Conservation (phyloP, 35 echinoderm and acorn worm genomes). For the Holothuria glaberrima region DNA sequence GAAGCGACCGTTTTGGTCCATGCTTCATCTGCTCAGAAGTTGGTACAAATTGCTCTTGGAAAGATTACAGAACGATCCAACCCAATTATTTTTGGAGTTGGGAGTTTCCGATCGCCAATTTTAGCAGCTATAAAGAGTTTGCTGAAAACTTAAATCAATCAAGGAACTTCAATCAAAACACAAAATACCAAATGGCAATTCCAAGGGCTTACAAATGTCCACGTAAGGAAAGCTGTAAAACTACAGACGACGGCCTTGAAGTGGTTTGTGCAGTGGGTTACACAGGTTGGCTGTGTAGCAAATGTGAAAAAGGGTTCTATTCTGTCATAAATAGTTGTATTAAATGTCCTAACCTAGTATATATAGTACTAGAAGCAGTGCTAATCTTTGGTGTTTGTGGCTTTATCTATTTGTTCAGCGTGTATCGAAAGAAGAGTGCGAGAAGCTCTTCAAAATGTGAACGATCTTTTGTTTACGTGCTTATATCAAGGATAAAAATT, state of each 20-base stretch:
- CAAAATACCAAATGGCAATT: neutral
- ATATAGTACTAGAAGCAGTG: neutral
- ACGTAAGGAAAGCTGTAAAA: neutral
- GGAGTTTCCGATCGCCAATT: neutral
- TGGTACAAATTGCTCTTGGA: constrained; percentile 37
- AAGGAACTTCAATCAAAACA: neutral
- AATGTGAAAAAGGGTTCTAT: constrained; percentile 27
- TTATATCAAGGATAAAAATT: neutral
- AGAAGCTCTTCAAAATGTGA: neutral
- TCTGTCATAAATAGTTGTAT: constrained; percentile 14
- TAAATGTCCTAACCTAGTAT: neutral
- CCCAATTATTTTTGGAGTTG: constrained; percentile 56
- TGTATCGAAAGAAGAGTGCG: neutral
- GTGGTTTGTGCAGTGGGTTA: constrained; percentile 35
- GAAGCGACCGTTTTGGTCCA: constrained; percentile 27
- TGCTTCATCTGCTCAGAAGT: constrained; percentile 29
- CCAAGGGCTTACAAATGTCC: neutral
- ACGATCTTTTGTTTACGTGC: neutral
- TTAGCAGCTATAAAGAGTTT: neutral
- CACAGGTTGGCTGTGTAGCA: constrained; percentile 55
- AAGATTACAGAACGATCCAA: constrained; percentile 26
- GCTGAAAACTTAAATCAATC: neutral
- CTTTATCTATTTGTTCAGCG: neutral
- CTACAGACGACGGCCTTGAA: neutral
- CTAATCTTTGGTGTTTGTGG: neutral